These are phyloP conservation scores for Acanthosoma haemorrhoidale DNA, from an alignment of 2,888 invertebrate genomes.

Conservation along the genomic window DNA sequence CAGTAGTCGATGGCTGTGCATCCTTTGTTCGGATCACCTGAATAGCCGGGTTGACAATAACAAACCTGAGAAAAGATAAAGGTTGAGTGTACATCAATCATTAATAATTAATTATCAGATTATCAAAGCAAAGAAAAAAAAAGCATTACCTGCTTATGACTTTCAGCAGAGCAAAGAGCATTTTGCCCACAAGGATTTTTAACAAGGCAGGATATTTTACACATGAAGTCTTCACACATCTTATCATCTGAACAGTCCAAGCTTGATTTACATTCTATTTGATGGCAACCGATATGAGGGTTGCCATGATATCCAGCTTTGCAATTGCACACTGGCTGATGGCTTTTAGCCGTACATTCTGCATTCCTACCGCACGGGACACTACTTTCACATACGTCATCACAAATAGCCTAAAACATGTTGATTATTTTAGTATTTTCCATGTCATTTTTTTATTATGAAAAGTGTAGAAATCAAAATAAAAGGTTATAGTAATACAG, in stretches of 20 bases:
- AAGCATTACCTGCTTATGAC: constrained; percentile 59
- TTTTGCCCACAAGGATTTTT: constrained; percentile 80
- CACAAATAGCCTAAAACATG: constrained; percentile 57
- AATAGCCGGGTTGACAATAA: constrained; percentile 82
- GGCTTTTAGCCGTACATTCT: constrained; percentile 66
- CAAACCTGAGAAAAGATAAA: constrained; percentile 49
- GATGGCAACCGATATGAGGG: constrained; percentile 66
- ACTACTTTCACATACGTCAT: constrained; percentile 65
- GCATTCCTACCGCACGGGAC: constrained; percentile 77
- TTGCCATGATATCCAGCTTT: constrained; percentile 71
- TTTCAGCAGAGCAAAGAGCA: constrained; percentile 77
- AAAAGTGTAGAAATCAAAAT: background rate
- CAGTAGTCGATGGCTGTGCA: constrained; percentile 75
- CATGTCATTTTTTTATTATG: background rate
- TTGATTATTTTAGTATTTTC: background rate
- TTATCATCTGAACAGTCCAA: constrained; percentile 75
- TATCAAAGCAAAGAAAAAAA: background rate
- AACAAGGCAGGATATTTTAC: constrained; percentile 78
- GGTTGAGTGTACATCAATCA: background rate
- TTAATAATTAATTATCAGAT: background rate
- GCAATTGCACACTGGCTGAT: constrained; percentile 71
- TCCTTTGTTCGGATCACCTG: constrained; percentile 67
- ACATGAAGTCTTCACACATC: constrained; percentile 73
- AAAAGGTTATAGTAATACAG: constrained; percentile 24
- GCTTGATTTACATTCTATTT: constrained; percentile 67